Evolutionary conservation across 2,797 vertebrate genomes (phyloP).

Genomic region (Microctenopoma lineatum): DNA sequence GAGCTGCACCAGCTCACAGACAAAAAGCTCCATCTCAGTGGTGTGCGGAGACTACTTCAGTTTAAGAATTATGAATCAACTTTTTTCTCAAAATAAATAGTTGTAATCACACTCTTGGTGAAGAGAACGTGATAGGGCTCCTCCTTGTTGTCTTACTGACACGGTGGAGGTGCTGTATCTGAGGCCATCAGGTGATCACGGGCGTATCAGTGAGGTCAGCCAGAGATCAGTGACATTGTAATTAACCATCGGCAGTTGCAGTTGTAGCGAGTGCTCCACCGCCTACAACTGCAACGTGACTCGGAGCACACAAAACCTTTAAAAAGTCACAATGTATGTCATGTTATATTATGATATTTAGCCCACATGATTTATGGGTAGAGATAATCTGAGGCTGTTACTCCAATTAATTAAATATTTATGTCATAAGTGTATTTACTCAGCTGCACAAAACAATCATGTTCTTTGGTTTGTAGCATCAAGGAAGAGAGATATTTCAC

Average conservation of each 20-base stretch:
- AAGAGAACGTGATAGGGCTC: not conserved
- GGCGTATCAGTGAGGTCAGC: not conserved
- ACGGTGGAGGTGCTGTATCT: not conserved
- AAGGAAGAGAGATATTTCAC: not conserved
- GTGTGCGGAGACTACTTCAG: slow-evolving; percentile 50
- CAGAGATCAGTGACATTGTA: slow-evolving; percentile 11
- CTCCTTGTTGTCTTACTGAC: slow-evolving; percentile 10
- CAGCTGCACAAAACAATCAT: not conserved
- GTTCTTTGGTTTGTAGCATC: not conserved
- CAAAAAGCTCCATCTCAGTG: slow-evolving; percentile 57
- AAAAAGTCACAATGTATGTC: too few relatives aligned
- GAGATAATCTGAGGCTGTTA: too few relatives aligned
- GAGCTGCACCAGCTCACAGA: slow-evolving; percentile 61
- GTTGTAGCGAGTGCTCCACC: not conserved
- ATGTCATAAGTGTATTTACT: not conserved
- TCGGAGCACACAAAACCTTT: not conserved
- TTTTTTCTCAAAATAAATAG: slow-evolving; percentile 25
- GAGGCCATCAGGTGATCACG: not conserved
- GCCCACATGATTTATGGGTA: too few relatives aligned
- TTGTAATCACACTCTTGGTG: slow-evolving; percentile 12
- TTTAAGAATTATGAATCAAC: slow-evolving; percentile 62
- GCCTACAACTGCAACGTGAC: not conserved
- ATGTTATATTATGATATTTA: too few relatives aligned
- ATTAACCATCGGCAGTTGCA: slow-evolving; percentile 2
- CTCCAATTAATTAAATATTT: not conserved